These are phyloP conservation scores for Bufotes viridis DNA, from an alignment of 2,797 vertebrate genomes.

Conservation along the genomic window DNA sequence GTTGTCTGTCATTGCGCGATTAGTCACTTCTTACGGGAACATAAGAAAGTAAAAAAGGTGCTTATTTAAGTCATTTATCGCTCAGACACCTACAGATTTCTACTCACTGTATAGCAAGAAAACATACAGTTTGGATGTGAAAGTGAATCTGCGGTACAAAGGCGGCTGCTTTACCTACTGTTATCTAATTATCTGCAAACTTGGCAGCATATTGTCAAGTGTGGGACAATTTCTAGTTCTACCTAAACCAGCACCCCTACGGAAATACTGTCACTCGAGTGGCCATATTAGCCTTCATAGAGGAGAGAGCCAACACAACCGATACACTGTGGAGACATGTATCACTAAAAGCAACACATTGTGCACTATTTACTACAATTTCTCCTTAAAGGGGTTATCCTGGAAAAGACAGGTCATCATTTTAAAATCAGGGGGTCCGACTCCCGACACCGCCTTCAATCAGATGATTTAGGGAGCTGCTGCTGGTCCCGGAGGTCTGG, in stretches of 20 bases:
- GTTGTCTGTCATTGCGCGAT: not conserved
- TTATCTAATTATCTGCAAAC: conserved; percentile 19
- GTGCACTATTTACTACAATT: too few relatives aligned
- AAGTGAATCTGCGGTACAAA: conserved; percentile 38
- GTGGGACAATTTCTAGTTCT: conserved; percentile 7
- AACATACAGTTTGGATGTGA: conserved; percentile 31
- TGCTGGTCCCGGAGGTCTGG: too few relatives aligned
- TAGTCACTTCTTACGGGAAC: conserved; percentile 36
- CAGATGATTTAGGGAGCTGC: too few relatives aligned
- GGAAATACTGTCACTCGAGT: not conserved
- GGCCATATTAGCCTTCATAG: not conserved
- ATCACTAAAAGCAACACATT: too few relatives aligned
- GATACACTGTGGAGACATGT: too few relatives aligned
- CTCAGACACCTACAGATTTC: conserved; percentile 49
- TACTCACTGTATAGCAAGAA: conserved; percentile 11
- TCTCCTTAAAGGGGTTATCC: too few relatives aligned
- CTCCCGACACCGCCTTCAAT: too few relatives aligned
- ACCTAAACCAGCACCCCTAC: not conserved
- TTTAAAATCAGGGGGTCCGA: too few relatives aligned
- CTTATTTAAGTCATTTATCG: conserved; percentile 18
- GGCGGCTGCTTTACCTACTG: not conserved
- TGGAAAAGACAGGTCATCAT: too few relatives aligned
- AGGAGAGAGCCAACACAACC: too few relatives aligned
- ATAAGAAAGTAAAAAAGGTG: not conserved
- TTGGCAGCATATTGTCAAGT: not conserved